Percentiles rank a stretch among this genome's conserved stretches.
Evolutionary conservation across 2,113 vertebrate genomes (phyloP).

Genomic region (Apeltes quadracus): DNA sequence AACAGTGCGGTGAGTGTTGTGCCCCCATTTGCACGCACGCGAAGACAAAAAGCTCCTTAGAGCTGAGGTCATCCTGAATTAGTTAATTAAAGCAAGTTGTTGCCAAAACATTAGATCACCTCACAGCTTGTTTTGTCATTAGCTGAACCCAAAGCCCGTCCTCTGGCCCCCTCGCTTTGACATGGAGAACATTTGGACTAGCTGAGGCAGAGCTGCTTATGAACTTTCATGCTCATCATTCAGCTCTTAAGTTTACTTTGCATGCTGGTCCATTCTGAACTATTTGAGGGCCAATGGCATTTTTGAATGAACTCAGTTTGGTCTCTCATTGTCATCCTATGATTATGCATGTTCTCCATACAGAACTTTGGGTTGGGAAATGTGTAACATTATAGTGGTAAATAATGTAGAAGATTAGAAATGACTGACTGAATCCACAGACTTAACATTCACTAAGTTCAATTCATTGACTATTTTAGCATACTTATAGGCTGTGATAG

Average conservation of each 20-base stretch:
- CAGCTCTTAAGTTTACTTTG: background rate
- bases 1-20: slow-evolving; percentile 48
- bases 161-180: slow-evolving; percentile 27
- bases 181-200: slow-evolving; percentile 15
- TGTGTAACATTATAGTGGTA: background rate
- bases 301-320: background rate
- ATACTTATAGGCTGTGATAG: no score
- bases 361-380: background rate
- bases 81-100: slow-evolving; percentile 69
- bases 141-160: slow-evolving; percentile 37
- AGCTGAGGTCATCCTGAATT: slow-evolving; percentile 59
- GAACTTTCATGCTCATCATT: background rate
- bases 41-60: slow-evolving; percentile 31
- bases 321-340: background rate
- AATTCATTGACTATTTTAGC: background rate
- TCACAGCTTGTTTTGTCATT: slow-evolving; percentile 66
- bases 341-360: slow-evolving; percentile 5
- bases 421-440: background rate
- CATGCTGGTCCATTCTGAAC: background rate
- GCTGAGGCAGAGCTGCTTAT: background rate
- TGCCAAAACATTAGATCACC: slow-evolving; percentile 72
- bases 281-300: background rate
- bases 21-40: slow-evolving; percentile 40
- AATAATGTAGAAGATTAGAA: background rate
- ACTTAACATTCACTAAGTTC: background rate